Evolutionary conservation across 2,888 invertebrate species (phyloP).

Genomic region (Pherbina coryleti): DNA sequence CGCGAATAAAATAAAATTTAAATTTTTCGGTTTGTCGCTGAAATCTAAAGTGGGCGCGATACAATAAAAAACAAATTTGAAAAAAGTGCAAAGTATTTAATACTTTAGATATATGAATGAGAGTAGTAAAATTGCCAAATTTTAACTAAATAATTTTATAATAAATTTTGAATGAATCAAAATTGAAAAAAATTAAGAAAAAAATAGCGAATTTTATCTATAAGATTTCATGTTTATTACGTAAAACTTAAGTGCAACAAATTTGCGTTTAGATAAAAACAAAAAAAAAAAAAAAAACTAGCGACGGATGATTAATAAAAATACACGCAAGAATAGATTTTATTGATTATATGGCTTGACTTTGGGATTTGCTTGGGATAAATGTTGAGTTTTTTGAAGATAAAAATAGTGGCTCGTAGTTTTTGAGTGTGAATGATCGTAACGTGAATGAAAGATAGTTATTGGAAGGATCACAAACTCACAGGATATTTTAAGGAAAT

Average conservation of each 20-base stretch:
- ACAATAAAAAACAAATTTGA: neutral
- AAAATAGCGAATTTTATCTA: neutral
- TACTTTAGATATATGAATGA: neutral
- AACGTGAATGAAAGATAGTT: no score
- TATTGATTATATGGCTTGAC: no score
- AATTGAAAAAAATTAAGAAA: neutral
- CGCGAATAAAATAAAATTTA: slow-evolving; percentile 39
- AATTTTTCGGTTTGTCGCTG: neutral
- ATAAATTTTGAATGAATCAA: neutral
- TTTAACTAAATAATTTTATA: neutral
- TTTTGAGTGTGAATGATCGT: no score
- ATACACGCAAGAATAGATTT: neutral
- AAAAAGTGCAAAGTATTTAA: slow-evolving; percentile 2
- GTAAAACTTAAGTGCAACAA: slow-evolving; percentile 1
- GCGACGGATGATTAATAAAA: neutral
- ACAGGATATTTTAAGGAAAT: no score
- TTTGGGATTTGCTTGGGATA: no score
- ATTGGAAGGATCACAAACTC: no score
- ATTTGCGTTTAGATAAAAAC: neutral
- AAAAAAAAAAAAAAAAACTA: neutral
- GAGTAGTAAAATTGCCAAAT: neutral
- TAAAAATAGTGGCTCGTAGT: no score
- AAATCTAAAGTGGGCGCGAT: neutral
- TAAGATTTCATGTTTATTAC: neutral
- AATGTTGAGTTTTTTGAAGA: no score